phyloP scores from a whole-genome alignment of 2,888 invertebrate species.

The Drepana falcataria region DNA sequence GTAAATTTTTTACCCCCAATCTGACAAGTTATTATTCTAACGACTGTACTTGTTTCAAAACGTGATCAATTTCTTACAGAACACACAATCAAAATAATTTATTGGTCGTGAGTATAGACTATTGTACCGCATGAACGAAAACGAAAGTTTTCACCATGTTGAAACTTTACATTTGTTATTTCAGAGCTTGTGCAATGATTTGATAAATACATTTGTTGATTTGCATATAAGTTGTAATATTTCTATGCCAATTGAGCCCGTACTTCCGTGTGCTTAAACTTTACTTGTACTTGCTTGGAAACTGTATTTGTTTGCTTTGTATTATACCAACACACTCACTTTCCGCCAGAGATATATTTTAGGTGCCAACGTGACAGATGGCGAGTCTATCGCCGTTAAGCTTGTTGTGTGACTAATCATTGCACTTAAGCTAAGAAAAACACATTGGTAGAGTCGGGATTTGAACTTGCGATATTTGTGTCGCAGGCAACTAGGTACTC shows the following conservation, averaged over 20 bases:
- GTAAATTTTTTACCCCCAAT: slow-evolving; percentile 20
- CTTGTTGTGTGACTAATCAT: no score
- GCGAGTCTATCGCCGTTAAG: no score
- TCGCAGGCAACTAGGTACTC: no score
- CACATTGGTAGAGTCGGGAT: no score
- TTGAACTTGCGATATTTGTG: no score
- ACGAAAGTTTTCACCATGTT: slow-evolving; percentile 20
- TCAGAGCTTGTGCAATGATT: slow-evolving; percentile 2
- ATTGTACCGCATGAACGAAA: slow-evolving; percentile 17
- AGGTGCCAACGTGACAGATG: no score
- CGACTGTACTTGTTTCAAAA: slow-evolving; percentile 30
- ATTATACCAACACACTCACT: no score
- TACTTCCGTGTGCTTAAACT: background rate
- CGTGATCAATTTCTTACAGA: slow-evolving; percentile 29
- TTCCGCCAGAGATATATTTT: no score
- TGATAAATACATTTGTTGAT: slow-evolving; percentile 3
- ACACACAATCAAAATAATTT: slow-evolving; percentile 20
- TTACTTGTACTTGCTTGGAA: background rate
- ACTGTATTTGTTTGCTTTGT: background rate
- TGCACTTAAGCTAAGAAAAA: no score
- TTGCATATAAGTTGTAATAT: background rate
- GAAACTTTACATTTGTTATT: slow-evolving; percentile 3
- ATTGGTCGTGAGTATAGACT: slow-evolving; percentile 22
- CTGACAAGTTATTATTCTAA: slow-evolving; percentile 19
- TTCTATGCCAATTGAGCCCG: background rate